These are phyloP conservation scores for Rhyzopertha dominica DNA, from an alignment of 1,140 invertebrate species.

Conservation along the genomic window DNA sequence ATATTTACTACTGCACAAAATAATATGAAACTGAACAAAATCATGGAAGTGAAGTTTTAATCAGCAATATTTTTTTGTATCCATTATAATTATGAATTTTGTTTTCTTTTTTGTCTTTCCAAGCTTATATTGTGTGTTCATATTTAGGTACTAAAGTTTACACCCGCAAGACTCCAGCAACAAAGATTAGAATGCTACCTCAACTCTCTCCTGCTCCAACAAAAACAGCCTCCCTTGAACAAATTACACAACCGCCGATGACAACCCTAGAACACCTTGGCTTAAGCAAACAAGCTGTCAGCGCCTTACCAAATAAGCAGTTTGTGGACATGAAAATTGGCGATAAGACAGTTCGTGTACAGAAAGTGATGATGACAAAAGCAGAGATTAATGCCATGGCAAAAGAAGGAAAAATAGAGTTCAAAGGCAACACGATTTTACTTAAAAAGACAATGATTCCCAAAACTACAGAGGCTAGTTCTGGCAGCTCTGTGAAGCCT, in stretches of 20 bases:
- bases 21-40: too few relatives aligned
- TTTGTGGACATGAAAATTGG: conserved; percentile 53
- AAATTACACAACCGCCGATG: conserved; percentile 25
- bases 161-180: conserved; percentile 27
- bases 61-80: too few relatives aligned
- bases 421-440: too few relatives aligned
- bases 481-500: too few relatives aligned
- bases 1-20: too few relatives aligned
- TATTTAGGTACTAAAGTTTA: conserved; percentile 41
- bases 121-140: too few relatives aligned
- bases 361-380: conserved; percentile 57
- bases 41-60: too few relatives aligned
- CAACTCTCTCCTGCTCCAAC: conserved; percentile 8
- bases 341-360: conserved; percentile 54
- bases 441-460: too few relatives aligned
- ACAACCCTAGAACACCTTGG: conserved; percentile 20
- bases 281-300: conserved; percentile 20
- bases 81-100: too few relatives aligned
- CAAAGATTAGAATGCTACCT: conserved; percentile 15
- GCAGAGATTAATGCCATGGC: conserved; percentile 56
- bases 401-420: conserved; percentile 54
- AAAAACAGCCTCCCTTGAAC: conserved; percentile 19
- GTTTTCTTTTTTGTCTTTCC: too few relatives aligned
- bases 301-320: conserved; percentile 31
- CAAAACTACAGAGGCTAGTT: too few relatives aligned